Evolutionary conservation across 2,888 invertebrate genomes (phyloP).

Genomic region (Sylvicola cinctus): DNA sequence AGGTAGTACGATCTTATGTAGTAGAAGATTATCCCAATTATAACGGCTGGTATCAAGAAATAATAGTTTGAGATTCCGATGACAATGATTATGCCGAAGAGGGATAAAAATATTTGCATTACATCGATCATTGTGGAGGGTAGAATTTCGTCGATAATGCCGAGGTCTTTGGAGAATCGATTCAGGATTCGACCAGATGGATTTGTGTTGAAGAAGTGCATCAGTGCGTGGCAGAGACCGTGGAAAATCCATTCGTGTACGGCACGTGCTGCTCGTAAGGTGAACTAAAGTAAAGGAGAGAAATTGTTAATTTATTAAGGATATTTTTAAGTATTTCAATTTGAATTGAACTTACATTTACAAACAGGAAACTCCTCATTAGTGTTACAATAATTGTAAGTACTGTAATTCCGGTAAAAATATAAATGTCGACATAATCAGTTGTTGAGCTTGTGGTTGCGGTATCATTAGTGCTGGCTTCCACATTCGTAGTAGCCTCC

Average conservation of each 20-base stretch:
- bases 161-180: slow-evolving; percentile 72
- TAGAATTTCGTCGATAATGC: slow-evolving; percentile 27
- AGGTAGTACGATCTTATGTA: slow-evolving; percentile 55
- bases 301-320: slow-evolving; percentile 25
- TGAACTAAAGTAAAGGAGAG: slow-evolving; percentile 38
- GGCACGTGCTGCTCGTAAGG: slow-evolving; percentile 51
- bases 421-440: slow-evolving; percentile 22
- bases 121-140: slow-evolving; percentile 26
- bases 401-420: slow-evolving; percentile 28
- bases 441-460: slow-evolving; percentile 9
- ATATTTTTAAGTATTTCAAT: too few relatives aligned
- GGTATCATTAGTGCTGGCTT: slow-evolving; percentile 1
- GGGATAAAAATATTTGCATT: slow-evolving; percentile 54
- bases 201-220: slow-evolving; percentile 76
- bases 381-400: slow-evolving; percentile 23
- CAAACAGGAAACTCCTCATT: slow-evolving; percentile 27
- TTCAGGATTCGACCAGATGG: slow-evolving; percentile 67
- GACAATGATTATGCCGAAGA: slow-evolving; percentile 61
- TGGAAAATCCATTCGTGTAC: slow-evolving; percentile 72
- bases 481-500: slow-evolving; percentile 9
- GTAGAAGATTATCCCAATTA: slow-evolving; percentile 53
- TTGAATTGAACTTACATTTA: slow-evolving; percentile 19
- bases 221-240: slow-evolving; percentile 58
- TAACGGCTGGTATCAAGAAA: slow-evolving; percentile 46
- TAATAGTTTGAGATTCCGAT: slow-evolving; percentile 55